Conservation (phyloP, 2,113 vertebrate genomes). For the Polypterus bichir region DNA sequence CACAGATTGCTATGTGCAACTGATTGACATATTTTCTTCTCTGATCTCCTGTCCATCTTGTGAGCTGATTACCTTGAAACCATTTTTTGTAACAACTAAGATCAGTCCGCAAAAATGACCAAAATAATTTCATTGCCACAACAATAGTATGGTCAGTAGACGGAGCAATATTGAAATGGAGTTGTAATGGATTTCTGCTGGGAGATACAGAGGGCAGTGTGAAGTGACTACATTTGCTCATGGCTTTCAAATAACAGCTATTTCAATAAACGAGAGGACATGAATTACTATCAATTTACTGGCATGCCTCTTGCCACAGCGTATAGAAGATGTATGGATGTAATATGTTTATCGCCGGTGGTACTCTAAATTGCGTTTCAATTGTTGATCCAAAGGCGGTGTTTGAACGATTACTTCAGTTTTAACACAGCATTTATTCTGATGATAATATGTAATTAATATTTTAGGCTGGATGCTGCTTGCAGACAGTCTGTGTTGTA, state of each 20-base stretch:
- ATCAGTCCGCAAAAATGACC: too few species aligned
- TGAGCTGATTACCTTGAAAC: too few species aligned
- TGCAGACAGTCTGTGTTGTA: too few species aligned
- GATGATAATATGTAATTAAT: background rate
- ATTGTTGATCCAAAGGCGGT: background rate
- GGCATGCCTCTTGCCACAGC: background rate
- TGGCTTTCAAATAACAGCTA: background rate
- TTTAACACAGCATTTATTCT: background rate
- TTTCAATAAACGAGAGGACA: slow-evolving; percentile 12
- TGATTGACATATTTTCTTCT: too few species aligned
- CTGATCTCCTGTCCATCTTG: too few species aligned
- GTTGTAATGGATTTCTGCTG: slow-evolving; percentile 23
- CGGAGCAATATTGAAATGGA: slow-evolving; percentile 22
- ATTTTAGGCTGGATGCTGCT: background rate
- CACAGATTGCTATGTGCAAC: too few species aligned
- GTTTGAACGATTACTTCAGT: background rate
- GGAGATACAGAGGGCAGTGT: slow-evolving; percentile 10
- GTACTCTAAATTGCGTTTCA: background rate
- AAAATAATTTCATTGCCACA: too few species aligned
- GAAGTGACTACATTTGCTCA: slow-evolving; percentile 19
- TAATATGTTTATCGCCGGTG: background rate
- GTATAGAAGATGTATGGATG: slow-evolving; percentile 1
- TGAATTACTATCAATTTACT: background rate
- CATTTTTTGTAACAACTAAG: too few species aligned
- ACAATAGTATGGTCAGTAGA: too few species aligned